A percentile compares a stretch with the other conserved stretches of the same genome.
phyloP scores from a whole-genome alignment of 2,797 vertebrate genomes.

The Acanthurus leucopareius region DNA sequence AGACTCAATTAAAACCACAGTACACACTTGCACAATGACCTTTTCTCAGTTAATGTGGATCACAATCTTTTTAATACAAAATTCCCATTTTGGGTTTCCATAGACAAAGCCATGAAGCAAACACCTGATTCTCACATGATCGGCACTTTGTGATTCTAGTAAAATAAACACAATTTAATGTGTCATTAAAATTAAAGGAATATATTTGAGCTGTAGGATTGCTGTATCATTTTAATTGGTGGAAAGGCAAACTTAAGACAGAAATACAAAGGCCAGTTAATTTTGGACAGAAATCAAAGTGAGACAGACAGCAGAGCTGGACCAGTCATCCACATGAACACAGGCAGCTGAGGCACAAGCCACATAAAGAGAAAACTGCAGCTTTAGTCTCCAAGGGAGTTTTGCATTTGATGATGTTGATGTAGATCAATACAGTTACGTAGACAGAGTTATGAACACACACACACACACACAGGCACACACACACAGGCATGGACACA shows the following conservation, averaged over 20 bases:
- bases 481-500: constrained; percentile 19
- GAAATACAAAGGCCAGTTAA: not conserved
- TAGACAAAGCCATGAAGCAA: no score
- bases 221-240: not conserved
- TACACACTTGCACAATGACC: no score
- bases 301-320: not conserved
- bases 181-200: not conserved
- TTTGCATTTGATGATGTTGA: constrained; percentile 32
- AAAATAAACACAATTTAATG: not conserved
- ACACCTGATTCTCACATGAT: no score
- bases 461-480: constrained; percentile 25
- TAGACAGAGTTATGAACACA: constrained; percentile 14
- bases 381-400: not conserved
- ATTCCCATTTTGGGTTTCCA: no score
- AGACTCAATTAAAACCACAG: no score
- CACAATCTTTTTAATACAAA: no score
- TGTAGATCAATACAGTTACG: constrained; percentile 38
- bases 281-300: not conserved
- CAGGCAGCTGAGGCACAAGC: not conserved
- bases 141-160: no score
- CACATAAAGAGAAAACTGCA: constrained; percentile 1
- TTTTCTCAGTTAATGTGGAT: no score
- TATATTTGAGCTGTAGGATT: not conserved
- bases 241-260: not conserved
- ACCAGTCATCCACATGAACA: not conserved